phyloP scores from a whole-genome alignment of 2,113 vertebrate genomes.

The Dinomys branickii region DNA sequence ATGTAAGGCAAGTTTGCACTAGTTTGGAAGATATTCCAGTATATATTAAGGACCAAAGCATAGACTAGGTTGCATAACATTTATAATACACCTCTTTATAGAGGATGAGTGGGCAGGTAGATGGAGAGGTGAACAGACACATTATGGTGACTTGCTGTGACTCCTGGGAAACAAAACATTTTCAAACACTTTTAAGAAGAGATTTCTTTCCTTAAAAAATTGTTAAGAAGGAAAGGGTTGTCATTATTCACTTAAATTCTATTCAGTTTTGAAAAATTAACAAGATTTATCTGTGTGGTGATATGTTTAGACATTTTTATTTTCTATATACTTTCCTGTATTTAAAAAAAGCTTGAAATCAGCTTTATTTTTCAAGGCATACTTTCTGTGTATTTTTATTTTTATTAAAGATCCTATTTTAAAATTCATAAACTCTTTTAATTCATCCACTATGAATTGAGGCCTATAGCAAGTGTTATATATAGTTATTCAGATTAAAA shows the following conservation, averaged over 20 bases:
- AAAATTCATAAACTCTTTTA: not conserved
- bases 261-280: not conserved
- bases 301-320: not conserved
- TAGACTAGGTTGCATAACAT: not conserved
- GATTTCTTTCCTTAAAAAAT: not conserved
- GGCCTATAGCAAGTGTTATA: not conserved
- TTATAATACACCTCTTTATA: not conserved
- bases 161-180: not conserved
- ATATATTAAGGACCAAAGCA: not conserved
- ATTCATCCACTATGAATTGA: slow-evolving; percentile 11
- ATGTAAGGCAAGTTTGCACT: not conserved
- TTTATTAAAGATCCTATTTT: slow-evolving; percentile 1
- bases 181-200: not conserved
- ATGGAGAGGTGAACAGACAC: not conserved
- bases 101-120: not conserved
- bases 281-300: not conserved
- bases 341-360: not conserved
- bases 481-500: slow-evolving; percentile 4
- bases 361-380: not conserved
- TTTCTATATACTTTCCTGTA: not conserved
- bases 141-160: not conserved
- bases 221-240: not conserved
- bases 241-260: not conserved
- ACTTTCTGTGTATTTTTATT: not conserved
- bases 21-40: not conserved